phyloP scores from a whole-genome alignment of 2,113 vertebrate species.

The Silurus meridionalis region DNA sequence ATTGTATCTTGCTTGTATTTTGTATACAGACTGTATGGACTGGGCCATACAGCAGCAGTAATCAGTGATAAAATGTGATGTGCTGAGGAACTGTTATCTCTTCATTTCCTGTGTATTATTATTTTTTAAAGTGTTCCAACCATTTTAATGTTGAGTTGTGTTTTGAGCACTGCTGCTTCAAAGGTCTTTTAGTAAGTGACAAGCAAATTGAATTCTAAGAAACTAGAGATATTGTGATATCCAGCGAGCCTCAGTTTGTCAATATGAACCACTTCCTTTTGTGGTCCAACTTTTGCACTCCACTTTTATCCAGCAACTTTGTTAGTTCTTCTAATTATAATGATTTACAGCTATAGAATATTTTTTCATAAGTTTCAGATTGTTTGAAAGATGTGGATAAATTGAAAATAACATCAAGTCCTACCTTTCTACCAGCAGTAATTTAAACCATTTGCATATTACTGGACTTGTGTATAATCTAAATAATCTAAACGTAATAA shows the following conservation, averaged over 20 bases:
- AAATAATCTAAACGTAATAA: background rate
- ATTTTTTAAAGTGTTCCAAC: background rate
- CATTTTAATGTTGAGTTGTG: background rate
- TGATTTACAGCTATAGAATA: background rate
- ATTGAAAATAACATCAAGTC: background rate
- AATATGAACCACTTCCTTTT: background rate
- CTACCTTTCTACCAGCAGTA: background rate
- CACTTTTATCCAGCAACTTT: background rate
- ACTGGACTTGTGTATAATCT: background rate
- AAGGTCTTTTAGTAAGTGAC: background rate
- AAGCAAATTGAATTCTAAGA: background rate
- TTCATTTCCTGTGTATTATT: constrained; percentile 16
- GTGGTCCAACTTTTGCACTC: background rate
- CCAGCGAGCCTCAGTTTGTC: background rate
- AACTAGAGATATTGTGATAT: background rate
- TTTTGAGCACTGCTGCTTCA: background rate
- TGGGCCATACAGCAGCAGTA: background rate
- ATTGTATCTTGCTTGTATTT: background rate
- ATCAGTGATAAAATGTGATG: constrained; percentile 25
- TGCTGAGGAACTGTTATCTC: constrained; percentile 23
- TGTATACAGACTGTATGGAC: background rate
- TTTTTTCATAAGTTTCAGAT: background rate
- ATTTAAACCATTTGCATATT: background rate
- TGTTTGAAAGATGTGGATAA: background rate
- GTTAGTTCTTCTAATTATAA: background rate